phyloP scores from a whole-genome alignment of 2,888 invertebrate species.

The Ophion ellenae region DNA sequence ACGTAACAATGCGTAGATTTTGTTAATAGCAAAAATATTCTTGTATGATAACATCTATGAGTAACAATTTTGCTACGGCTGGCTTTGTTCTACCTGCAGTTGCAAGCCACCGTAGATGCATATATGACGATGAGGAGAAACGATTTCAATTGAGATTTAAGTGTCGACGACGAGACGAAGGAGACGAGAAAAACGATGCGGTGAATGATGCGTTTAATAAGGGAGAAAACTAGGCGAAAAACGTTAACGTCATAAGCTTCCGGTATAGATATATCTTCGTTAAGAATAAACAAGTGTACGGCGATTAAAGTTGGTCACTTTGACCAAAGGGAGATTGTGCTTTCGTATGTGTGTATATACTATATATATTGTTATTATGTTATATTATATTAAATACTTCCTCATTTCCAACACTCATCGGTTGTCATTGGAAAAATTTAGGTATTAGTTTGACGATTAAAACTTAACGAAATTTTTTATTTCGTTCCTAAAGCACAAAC shows the following conservation, averaged over 20 bases:
- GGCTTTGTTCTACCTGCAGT: constrained; percentile 15
- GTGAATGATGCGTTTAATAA: constrained; percentile 25
- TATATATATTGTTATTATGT: background rate
- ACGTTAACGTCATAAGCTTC: constrained; percentile 28
- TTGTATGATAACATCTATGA: background rate
- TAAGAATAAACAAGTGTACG: constrained; percentile 10
- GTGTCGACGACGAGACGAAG: constrained; percentile 23
- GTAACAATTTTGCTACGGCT: background rate
- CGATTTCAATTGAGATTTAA: constrained; percentile 33
- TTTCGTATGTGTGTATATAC: background rate
- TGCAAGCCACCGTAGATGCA: background rate
- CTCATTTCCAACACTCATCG: too few species aligned
- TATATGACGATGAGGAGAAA: constrained; percentile 20
- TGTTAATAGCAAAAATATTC: background rate
- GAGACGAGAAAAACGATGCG: constrained; percentile 11
- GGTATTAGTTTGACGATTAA: background rate
- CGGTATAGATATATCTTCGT: constrained; percentile 34
- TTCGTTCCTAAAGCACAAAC: too few species aligned
- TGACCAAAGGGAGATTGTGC: background rate
- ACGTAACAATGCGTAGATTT: background rate
- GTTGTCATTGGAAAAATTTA: too few species aligned
- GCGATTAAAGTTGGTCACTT: constrained; percentile 14
- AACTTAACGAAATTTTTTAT: too few species aligned
- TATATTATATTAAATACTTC: too few species aligned
- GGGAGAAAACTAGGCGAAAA: constrained; percentile 20